These are phyloP conservation scores for Pedetes capensis DNA, from an alignment of 2,113 vertebrate genomes.

Conservation along the genomic window DNA sequence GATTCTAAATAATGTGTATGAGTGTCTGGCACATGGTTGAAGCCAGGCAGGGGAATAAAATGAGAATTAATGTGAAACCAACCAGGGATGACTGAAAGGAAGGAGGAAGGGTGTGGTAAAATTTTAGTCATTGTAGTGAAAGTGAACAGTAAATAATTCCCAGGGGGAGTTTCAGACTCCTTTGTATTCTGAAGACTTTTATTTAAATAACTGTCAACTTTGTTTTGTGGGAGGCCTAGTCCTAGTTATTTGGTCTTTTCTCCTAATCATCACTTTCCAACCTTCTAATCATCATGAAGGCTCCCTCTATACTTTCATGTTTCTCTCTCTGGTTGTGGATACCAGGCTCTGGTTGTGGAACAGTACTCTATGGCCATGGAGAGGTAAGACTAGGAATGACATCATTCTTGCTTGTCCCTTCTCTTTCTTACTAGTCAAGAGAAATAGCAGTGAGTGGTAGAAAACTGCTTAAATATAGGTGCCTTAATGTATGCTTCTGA, in stretches of 20 bases:
- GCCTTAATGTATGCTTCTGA: neutral
- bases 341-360: neutral
- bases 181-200: conserved; percentile 18
- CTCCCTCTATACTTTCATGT: neutral
- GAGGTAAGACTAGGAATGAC: neutral
- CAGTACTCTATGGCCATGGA: neutral
- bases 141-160: neutral
- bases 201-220: neutral
- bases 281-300: neutral
- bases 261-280: neutral
- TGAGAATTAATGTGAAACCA: neutral
- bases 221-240: neutral
- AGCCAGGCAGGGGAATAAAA: neutral
- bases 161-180: neutral
- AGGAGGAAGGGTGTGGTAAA: neutral
- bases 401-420: neutral
- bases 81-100: neutral
- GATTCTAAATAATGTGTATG: neutral
- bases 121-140: neutral
- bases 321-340: neutral
- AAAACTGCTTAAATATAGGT: neutral
- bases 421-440: neutral
- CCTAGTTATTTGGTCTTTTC: conserved; percentile 20
- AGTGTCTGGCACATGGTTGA: neutral
- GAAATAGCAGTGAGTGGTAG: neutral